Conservation (phyloP, 2,888 invertebrate genomes). For the Dasysyrphus albostriatus region DNA sequence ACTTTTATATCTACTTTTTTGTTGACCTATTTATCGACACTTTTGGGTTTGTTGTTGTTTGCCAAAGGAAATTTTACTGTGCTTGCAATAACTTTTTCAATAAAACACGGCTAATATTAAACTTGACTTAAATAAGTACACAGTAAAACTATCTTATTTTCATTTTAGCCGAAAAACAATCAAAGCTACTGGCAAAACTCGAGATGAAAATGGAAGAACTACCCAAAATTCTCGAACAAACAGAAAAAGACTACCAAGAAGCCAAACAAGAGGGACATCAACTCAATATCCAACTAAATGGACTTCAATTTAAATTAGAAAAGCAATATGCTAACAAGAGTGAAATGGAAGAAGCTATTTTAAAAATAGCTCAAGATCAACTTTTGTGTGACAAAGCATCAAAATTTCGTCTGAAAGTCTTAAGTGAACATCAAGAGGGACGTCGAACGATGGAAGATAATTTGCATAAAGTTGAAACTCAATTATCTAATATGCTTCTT, state of each 20-base stretch:
- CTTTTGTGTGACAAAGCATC: slow-evolving; percentile 89
- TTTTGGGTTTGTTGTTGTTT: too few species aligned
- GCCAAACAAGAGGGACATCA: slow-evolving; percentile 83
- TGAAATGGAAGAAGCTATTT: slow-evolving; percentile 87
- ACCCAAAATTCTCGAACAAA: slow-evolving; percentile 86
- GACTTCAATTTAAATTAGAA: slow-evolving; percentile 84
- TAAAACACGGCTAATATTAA: too few species aligned
- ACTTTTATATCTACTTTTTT: too few species aligned
- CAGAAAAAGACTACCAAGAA: slow-evolving; percentile 86
- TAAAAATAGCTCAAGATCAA: slow-evolving; percentile 88
- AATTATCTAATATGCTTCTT: slow-evolving; percentile 85
- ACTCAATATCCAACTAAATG: slow-evolving; percentile 81
- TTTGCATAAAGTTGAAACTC: slow-evolving; percentile 84
- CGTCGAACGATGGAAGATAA: slow-evolving; percentile 83
- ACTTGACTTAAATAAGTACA: too few species aligned
- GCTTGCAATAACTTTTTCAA: too few species aligned
- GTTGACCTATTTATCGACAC: too few species aligned
- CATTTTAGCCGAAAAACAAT: slow-evolving; percentile 85
- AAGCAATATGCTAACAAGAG: slow-evolving; percentile 85
- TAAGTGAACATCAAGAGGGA: slow-evolving; percentile 84
- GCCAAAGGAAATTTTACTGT: too few species aligned
- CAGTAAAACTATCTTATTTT: background rate
- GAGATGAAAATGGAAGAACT: slow-evolving; percentile 86
- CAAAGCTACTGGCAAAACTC: slow-evolving; percentile 84
- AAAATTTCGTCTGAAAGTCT: slow-evolving; percentile 83